These are phyloP conservation scores for Cotesia chilonis DNA, from an alignment of 1,140 invertebrate species.

Conservation along the genomic window DNA sequence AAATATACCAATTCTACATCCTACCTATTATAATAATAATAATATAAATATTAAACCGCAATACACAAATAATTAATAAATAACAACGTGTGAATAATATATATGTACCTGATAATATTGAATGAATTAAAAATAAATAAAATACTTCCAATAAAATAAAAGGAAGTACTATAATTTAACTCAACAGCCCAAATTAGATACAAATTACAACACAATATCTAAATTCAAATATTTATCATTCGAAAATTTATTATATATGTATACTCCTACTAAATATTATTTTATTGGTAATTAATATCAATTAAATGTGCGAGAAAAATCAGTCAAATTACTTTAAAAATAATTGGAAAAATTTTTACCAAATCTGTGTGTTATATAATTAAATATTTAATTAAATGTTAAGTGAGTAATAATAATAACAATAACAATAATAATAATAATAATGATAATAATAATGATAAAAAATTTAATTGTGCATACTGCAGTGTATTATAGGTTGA, in stretches of 20 bases:
- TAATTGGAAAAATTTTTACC: background rate
- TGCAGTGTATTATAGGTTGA: too few species aligned
- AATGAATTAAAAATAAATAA: slow-evolving; percentile 7
- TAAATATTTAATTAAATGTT: too few species aligned
- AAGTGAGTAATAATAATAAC: too few species aligned
- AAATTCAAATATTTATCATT: slow-evolving; percentile 24
- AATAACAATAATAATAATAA: too few species aligned
- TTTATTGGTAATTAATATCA: slow-evolving; percentile 24
- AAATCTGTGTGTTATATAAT: too few species aligned
- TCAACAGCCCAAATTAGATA: slow-evolving; percentile 33
- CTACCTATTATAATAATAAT: background rate
- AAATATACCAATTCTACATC: background rate
- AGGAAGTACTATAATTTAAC: slow-evolving; percentile 22
- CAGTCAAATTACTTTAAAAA: slow-evolving; percentile 23
- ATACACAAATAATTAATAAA: slow-evolving; percentile 19
- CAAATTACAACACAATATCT: slow-evolving; percentile 32
- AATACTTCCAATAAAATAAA: slow-evolving; percentile 17
- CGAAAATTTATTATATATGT: slow-evolving; percentile 23
- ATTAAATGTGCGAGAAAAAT: slow-evolving; percentile 31
- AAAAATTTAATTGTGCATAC: too few species aligned
- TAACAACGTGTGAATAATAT: background rate
- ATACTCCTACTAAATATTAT: slow-evolving; percentile 23
- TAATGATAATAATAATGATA: too few species aligned
- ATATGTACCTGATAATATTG: slow-evolving; percentile 1
- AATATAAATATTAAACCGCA: background rate